phyloP scores from a whole-genome alignment of 2,888 invertebrate species.

The Sesia bembeciformis region DNA sequence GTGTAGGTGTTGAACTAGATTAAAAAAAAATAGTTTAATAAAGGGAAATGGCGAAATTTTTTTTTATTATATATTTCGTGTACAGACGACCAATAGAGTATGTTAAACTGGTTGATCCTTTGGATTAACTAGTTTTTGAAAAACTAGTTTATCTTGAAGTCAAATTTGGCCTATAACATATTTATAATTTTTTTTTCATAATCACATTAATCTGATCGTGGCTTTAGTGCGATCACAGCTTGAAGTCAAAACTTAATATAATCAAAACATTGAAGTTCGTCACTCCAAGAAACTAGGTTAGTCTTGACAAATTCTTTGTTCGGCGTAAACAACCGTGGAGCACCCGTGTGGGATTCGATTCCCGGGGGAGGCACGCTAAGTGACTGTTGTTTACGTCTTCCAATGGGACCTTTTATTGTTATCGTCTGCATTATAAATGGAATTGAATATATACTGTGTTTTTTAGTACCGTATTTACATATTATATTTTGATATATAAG shows the following conservation, averaged over 20 bases:
- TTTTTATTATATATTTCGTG: no score
- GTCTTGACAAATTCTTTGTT: conserved; percentile 7
- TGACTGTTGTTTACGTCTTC: conserved; percentile 6
- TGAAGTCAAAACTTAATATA: not conserved
- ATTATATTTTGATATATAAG: not conserved
- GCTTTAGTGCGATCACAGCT: not conserved
- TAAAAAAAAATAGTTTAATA: no score
- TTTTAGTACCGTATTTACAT: not conserved
- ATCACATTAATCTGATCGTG: not conserved
- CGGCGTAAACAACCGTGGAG: conserved; percentile 8
- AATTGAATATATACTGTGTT: not conserved
- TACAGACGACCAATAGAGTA: no score
- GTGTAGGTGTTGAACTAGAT: no score
- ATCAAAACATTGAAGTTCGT: not conserved
- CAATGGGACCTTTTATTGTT: no score
- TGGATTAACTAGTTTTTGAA: no score
- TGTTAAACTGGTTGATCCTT: no score
- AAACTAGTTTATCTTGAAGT: no score
- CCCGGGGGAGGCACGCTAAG: conserved; percentile 6
- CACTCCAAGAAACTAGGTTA: conserved; percentile 9
- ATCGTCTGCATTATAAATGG: no score
- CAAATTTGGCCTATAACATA: not conserved
- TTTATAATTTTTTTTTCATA: not conserved
- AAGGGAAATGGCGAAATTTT: no score
- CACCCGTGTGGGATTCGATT: conserved; percentile 1